Percentiles rank a stretch among this genome's conserved stretches.
Evolutionary conservation across 2,113 vertebrate species (phyloP).

Genomic region (Struthidea cinerea): DNA sequence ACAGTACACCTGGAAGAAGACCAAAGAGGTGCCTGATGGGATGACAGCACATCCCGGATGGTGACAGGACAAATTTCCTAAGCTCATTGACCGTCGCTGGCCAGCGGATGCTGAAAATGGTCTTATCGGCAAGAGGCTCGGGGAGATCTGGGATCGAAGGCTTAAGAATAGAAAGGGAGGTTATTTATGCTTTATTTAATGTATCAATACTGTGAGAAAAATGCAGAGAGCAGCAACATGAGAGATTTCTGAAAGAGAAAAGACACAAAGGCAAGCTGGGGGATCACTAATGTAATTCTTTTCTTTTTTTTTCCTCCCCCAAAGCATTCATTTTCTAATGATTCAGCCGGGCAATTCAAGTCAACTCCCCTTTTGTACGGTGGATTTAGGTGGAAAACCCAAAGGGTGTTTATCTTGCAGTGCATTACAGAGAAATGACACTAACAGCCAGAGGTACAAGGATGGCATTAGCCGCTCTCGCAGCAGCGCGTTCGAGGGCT

Average conservation of each 20-base stretch:
- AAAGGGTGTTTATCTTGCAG: slow-evolving; percentile 51
- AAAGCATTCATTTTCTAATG: slow-evolving; percentile 44
- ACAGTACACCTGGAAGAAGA: neutral
- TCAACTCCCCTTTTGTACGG: slow-evolving; percentile 16
- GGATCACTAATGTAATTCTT: neutral
- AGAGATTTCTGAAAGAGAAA: slow-evolving; percentile 44
- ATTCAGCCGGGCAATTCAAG: slow-evolving; percentile 49
- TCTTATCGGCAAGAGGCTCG: neutral
- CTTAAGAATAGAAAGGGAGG: slow-evolving; percentile 51
- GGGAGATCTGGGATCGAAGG: slow-evolving; percentile 13
- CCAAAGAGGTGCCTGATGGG: neutral
- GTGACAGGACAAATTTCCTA: slow-evolving; percentile 19
- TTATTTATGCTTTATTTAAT: slow-evolving; percentile 50
- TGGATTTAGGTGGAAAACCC: slow-evolving; percentile 44
- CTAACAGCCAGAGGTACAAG: slow-evolving; percentile 48
- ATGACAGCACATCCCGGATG: neutral
- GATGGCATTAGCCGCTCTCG: slow-evolving; percentile 52
- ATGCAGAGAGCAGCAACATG: slow-evolving; percentile 33
- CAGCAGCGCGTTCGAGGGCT: slow-evolving; percentile 57
- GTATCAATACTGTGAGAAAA: slow-evolving; percentile 42
- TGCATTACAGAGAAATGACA: neutral
- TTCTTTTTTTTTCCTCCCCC: neutral
- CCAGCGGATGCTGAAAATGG: neutral
- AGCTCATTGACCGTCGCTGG: neutral
- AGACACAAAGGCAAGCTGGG: slow-evolving; percentile 31